These are phyloP conservation scores for Leptogaster cylindrica DNA, from an alignment of 2,888 invertebrate species.

Conservation along the genomic window DNA sequence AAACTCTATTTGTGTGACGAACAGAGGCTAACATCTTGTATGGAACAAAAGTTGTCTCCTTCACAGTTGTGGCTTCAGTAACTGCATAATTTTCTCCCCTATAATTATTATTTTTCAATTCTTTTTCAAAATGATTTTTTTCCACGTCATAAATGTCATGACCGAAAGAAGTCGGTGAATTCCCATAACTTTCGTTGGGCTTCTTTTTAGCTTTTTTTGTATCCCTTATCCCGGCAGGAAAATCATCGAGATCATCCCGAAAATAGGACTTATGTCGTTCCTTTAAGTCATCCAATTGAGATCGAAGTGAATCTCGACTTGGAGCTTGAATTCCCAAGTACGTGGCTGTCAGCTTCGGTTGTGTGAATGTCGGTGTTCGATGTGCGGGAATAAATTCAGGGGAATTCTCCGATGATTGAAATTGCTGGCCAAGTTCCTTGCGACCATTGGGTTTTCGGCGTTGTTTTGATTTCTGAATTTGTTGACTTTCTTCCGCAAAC, in stretches of 20 bases:
- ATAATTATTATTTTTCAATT: conserved; percentile 32
- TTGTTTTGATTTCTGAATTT: too few species aligned
- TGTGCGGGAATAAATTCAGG: conserved; percentile 47
- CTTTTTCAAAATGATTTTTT: conserved; percentile 27
- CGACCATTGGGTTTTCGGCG: neutral
- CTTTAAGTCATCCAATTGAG: conserved; percentile 61
- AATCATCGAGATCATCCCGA: conserved; percentile 63
- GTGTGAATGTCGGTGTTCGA: conserved; percentile 47
- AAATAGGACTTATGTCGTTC: conserved; percentile 63
- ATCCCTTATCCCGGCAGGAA: conserved; percentile 59
- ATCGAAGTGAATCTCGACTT: conserved; percentile 45
- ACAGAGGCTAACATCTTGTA: conserved; percentile 72
- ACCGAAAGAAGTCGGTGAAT: conserved; percentile 18
- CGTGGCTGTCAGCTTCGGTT: conserved; percentile 37
- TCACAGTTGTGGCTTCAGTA: conserved; percentile 55
- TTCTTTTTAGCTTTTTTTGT: neutral
- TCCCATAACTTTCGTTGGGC: neutral
- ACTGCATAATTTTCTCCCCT: conserved; percentile 48
- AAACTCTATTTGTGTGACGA: conserved; percentile 58
- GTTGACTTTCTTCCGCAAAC: too few species aligned
- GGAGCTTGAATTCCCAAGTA: conserved; percentile 41
- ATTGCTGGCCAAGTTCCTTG: neutral
- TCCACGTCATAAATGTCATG: conserved; percentile 26
- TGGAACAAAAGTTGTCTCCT: conserved; percentile 65
- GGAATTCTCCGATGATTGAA: neutral